A percentile compares a stretch with the other conserved stretches of the same genome.
phyloP scores from a whole-genome alignment of 1,140 invertebrate species.

The Phymorhynchus buccinoides region DNA sequence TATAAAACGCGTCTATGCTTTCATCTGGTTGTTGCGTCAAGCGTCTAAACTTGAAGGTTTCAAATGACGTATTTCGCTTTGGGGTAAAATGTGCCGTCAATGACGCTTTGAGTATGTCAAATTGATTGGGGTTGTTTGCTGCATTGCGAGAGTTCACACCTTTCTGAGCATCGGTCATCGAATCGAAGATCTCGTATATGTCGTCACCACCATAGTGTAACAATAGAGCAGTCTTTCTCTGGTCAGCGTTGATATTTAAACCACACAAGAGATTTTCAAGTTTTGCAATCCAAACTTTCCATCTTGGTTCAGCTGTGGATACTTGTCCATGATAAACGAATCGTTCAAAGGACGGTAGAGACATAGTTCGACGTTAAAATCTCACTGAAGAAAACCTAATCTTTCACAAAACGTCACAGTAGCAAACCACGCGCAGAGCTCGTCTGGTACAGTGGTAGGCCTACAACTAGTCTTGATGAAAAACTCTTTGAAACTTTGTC shows the following conservation, averaged over 20 bases:
- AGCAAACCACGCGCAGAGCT: no score
- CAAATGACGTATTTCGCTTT: slow-evolving; percentile 27
- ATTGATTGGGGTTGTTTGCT: no score
- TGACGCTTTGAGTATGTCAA: not conserved
- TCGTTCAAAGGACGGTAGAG: no score
- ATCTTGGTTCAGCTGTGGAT: no score
- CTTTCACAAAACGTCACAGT: no score
- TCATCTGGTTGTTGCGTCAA: not conserved
- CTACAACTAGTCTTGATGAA: no score
- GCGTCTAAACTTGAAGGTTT: slow-evolving; percentile 18
- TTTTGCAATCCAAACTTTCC: slow-evolving; percentile 17
- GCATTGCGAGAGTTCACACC: not conserved
- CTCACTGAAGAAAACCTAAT: no score
- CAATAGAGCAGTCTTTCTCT: not conserved
- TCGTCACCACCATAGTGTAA: slow-evolving; percentile 5
- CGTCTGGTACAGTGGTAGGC: no score
- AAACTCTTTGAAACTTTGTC: no score
- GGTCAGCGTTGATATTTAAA: not conserved
- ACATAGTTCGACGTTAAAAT: no score
- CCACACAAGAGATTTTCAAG: not conserved
- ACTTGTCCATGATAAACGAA: no score
- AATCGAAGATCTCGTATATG: not conserved
- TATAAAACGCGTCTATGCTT: not conserved
- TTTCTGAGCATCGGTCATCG: not conserved
- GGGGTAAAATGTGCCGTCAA: not conserved